Conservation (phyloP, 2,888 invertebrate species). For the Ectemnius cavifrons region DNA sequence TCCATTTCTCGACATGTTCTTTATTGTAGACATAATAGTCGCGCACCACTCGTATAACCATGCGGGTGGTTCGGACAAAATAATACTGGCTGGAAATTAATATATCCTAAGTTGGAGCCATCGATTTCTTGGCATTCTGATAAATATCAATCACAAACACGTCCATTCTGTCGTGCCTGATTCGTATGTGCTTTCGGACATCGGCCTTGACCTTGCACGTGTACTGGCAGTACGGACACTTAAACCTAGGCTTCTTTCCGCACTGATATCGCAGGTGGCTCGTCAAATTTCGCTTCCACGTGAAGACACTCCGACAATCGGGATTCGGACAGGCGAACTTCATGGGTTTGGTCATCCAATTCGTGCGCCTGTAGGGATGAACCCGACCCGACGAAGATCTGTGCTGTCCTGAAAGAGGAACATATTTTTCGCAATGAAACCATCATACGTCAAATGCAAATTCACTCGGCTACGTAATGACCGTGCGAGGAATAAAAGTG, state of each 20-base stretch:
- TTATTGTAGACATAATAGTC: too few relatives aligned
- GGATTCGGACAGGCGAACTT: conserved; percentile 67
- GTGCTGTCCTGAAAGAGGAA: conserved; percentile 50
- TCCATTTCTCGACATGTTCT: too few relatives aligned
- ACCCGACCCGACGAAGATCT: not conserved
- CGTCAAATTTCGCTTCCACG: conserved; percentile 59
- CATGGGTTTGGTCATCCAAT: conserved; percentile 12
- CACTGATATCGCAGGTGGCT: conserved; percentile 80
- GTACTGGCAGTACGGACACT: conserved; percentile 70
- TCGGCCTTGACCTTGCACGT: conserved; percentile 65
- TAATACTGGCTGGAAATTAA: too few relatives aligned
- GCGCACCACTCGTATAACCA: too few relatives aligned
- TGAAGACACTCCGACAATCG: conserved; percentile 60
- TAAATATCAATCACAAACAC: conserved; percentile 49
- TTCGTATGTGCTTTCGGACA: conserved; percentile 60
- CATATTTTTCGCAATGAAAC: conserved; percentile 37
- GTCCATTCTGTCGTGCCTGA: conserved; percentile 39
- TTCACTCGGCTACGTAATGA: conserved; percentile 7
- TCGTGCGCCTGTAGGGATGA: not conserved
- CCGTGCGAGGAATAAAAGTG: conserved; percentile 8
- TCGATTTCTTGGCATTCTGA: not conserved
- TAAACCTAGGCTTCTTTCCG: conserved; percentile 76
- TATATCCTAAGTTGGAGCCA: too few relatives aligned
- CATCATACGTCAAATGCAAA: not conserved
- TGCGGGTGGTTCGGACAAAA: too few relatives aligned